Evolutionary conservation across 2,888 invertebrate genomes (phyloP), one percentile per base, ranked within the genome.

Genomic region (Diplolepis rosae): DNA sequence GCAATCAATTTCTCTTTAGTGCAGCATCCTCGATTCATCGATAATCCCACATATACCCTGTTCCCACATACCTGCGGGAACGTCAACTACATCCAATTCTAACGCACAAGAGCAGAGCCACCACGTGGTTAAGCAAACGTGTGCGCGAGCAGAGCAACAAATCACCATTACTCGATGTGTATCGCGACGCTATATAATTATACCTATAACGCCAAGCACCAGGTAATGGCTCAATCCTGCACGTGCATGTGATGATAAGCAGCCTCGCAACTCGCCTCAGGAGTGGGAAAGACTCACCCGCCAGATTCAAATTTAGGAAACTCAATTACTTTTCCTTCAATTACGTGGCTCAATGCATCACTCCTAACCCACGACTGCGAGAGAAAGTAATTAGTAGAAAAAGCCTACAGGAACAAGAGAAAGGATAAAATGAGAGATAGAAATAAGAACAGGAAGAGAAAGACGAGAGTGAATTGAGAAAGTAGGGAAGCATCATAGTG

Each of bases 101-200:
- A 61, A 39, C 39, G 52, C 45, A 56, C 66, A 61, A 27, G 52
- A 48, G 56, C 61, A 67, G 42, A 66, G 35, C 54, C 71, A 72
- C 74, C 78, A 76, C 79, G 77, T 76, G 79, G 73, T 66, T 48
- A 81, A 81, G 80, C 81, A 79, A 80, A 78, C 77, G 78, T 77
- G 79, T 76, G 77, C 68, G 75, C 80, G 77, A 79, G 82, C 78
- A 83, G 74, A 80, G 77, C 86, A 83, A 88, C 88, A 88, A 88
- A 88, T 88, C 88, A 88, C 88, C 86, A 88, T 88, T 88, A 88
- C 87, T 87, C 88, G 88, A 88, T 88, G 87, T 85, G 83, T 88
- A 88, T 88, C 88, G 85, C 84, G 81, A 84, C 80, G 87, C 87
- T 85, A 87, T 86, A 86, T 88, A 88, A 88, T 87, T 88, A 88